Conservation (phyloP, 2,113 vertebrate genomes). For the Ageneiosus marmoratus region DNA sequence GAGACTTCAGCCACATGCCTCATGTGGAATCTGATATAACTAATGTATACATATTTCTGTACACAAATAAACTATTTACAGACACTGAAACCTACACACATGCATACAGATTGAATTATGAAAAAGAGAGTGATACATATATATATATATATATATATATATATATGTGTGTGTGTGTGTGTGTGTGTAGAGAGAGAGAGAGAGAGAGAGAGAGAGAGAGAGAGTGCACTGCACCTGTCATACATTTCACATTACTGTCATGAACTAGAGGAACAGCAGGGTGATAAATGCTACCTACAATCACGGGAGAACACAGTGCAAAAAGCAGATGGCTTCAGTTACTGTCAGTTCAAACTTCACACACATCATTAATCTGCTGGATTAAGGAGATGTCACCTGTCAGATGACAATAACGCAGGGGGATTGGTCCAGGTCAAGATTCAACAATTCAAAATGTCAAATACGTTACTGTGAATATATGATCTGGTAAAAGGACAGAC, state of each 20-base stretch:
- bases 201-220: constrained; percentile 39
- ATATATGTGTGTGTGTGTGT: not conserved
- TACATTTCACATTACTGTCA: constrained; percentile 50
- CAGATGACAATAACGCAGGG: not conserved
- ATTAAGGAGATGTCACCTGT: constrained; percentile 17
- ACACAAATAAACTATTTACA: constrained; percentile 47
- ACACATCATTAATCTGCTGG: constrained; percentile 2
- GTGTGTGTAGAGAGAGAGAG: not conserved
- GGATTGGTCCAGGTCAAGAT: constrained; percentile 35
- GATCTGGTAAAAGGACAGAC: constrained; percentile 1
- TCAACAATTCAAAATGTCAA: constrained; percentile 4
- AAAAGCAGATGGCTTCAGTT: constrained; percentile 49
- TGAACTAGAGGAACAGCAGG: constrained; percentile 38
- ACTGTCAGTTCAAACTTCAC: constrained; percentile 32
- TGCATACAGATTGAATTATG: constrained; percentile 41
- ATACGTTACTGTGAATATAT: not conserved
- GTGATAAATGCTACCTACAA: constrained; percentile 45
- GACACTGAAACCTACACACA: constrained; percentile 41
- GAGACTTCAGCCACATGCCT: constrained; percentile 48
- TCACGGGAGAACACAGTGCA: constrained; percentile 45
- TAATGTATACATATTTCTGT: constrained; percentile 52
- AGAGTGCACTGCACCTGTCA: constrained; percentile 52
- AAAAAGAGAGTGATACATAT: not conserved
- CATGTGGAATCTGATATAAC: constrained; percentile 46
- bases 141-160: constrained; percentile 17